Evolutionary conservation across 2,113 vertebrate species (phyloP), one percentile per base, ranked within the genome.

Genomic region (Gallinago jamesoni): DNA sequence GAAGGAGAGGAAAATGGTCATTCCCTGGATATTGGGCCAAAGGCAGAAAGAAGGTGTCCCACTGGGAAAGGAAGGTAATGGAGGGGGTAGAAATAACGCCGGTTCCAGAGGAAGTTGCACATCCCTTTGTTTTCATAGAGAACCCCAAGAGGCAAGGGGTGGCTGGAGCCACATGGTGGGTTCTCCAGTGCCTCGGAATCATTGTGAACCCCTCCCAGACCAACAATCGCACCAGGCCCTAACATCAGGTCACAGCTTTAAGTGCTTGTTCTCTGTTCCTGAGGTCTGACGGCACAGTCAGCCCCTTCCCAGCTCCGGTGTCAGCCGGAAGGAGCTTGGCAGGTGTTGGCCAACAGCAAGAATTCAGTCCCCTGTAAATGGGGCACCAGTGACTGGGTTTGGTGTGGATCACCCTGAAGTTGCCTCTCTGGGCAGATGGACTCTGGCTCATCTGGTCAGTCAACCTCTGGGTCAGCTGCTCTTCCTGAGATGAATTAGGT

Each of bases 331-430:
- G 62, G 39, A 30, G 48, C 31, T 22, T 35, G 41, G 47, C 24
- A 27, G 4, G 27, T 1, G 4, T 19, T 47, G 39, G 33, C 55
- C n/a, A 23, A 14, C 19, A 25, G 35, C 2, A 4, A 39, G 43
- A 1, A 1, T 48, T 63, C n/a, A 6, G 12, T 7, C 9, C 1
- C 2, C 0, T 11, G 8, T 16, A 24, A 43, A 53, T 22, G 2
- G 4, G 16, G 60, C 1, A 0, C 39, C 25, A 16, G 52, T 14
- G 45, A 28, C 72, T 23, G 59, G 7, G 33, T 77, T 57, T 27
- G 47, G 56, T 11, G 4, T 27, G 30, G 39, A 8, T 67, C 16
- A 19, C 48, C 2, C 39, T n/a, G n/a, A 41, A 35, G 6, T 31
- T 33, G n/a, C 53, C 22, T 37, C 66, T 72, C 39, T 43, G 47